Evolutionary conservation across 1,140 invertebrate genomes (phyloP), one percentile per base, ranked within the genome.

Genomic region (Calosoma granatense): DNA sequence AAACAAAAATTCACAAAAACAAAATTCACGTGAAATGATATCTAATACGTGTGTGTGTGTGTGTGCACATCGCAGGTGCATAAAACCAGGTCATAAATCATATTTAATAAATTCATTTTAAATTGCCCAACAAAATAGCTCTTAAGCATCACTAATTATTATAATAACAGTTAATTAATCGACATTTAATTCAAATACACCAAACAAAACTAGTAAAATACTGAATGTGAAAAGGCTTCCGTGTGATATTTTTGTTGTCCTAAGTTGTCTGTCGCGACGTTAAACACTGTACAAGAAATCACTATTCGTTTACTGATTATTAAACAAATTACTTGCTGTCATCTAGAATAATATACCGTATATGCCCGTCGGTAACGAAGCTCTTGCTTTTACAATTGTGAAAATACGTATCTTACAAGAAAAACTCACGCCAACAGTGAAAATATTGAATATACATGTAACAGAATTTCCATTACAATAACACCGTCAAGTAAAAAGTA

Each of bases 61-160:
- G n/a, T n/a, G n/a, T n/a, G n/a, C n/a, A n/a, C n/a, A 36, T 36
- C n/a, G 26, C 26, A 36, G 15, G 41, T 47, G 41, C 41, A 47
- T 47, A 47, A 4, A 47, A 47, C 3, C 15, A 17, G 9, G 3
- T 12, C 41, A 17, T 47, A 47, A 47, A 47, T 47, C 41, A 47
- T 47, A 47, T 47, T 47, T 47, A 47, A 47, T 47, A 47, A 47
- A 47, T 12, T 6, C 41, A 47, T 47, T 47, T 47, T 17, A 47
- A 47, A 47, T 47, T 47, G 15, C 3, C 41, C 41, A 47, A 47
- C 15, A 47, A 47, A 47, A 47, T 47, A 9, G 17, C 15, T 11
- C 17, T 47, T 47, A n/a, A 47, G 15, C 41, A 11, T 17, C 17
- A 4, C 9, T 47, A 47, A 47, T 47, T 47, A 47, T 47, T 47